phyloP scores from a whole-genome alignment of 2,797 vertebrate genomes.

The Danio tinwini region DNA sequence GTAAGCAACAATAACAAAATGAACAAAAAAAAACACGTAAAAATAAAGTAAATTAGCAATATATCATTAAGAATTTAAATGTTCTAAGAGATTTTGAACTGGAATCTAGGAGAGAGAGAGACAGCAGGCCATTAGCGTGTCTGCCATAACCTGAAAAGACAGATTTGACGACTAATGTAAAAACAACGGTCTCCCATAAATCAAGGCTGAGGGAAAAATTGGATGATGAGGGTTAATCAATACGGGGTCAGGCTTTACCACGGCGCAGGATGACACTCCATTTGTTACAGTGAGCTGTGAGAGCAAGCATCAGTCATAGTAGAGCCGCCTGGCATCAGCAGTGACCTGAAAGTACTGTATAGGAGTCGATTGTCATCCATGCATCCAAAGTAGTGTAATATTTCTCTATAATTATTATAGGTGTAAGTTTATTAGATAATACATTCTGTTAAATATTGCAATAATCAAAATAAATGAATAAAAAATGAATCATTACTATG shows the following conservation, averaged over 20 bases:
- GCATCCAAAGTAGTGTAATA: neutral
- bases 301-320: conserved; percentile 49
- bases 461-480: neutral
- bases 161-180: conserved; percentile 56
- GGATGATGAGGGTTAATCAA: conserved; percentile 63
- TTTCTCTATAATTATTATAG: neutral
- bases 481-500: too few species aligned
- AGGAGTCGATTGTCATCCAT: neutral
- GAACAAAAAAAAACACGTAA: neutral
- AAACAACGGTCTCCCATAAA: conserved; percentile 62
- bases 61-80: neutral
- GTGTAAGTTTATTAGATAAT: neutral
- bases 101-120: neutral
- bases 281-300: conserved; percentile 45
- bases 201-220: conserved; percentile 57
- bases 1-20: neutral
- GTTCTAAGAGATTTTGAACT: neutral
- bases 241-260: conserved; percentile 53
- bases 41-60: neutral
- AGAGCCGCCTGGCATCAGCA: conserved; percentile 29
- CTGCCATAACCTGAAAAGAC: conserved; percentile 46
- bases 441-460: neutral
- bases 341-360: neutral
- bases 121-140: conserved; percentile 23
- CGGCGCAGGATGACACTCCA: conserved; percentile 42